These are phyloP conservation scores for Drosophila pseudotalamancana DNA, from an alignment of 2,888 invertebrate genomes.

Conservation along the genomic window DNA sequence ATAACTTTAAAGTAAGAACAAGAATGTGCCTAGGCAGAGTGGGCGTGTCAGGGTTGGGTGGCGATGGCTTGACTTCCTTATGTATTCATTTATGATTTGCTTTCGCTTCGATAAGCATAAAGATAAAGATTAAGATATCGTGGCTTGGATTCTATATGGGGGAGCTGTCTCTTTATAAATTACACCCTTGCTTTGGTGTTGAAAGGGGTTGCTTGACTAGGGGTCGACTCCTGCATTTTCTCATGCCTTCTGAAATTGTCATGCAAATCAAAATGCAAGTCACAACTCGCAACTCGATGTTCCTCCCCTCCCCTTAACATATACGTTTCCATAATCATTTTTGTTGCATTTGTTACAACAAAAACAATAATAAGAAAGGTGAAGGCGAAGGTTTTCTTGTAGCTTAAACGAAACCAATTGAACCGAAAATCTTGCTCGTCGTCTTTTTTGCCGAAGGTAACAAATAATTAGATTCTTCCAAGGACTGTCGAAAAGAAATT, in stretches of 20 bases:
- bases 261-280: slow-evolving; percentile 74
- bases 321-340: slow-evolving; percentile 70
- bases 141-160: slow-evolving; percentile 33
- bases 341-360: slow-evolving; percentile 31
- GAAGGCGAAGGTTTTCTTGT: slow-evolving; percentile 30
- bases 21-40: neutral
- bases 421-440: slow-evolving; percentile 76
- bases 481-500: slow-evolving; percentile 31
- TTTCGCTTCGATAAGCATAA: slow-evolving; percentile 58
- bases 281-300: slow-evolving; percentile 10
- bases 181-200: neutral
- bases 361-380: slow-evolving; percentile 8
- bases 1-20: too few relatives aligned
- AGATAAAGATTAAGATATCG: slow-evolving; percentile 61
- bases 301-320: slow-evolving; percentile 36
- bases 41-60: neutral
- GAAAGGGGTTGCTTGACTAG: slow-evolving; percentile 47
- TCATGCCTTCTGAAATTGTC: slow-evolving; percentile 67
- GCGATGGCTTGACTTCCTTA: slow-evolving; percentile 54
- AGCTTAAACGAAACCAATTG: slow-evolving; percentile 74
- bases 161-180: slow-evolving; percentile 48
- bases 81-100: slow-evolving; percentile 69
- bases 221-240: slow-evolving; percentile 61
- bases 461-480: slow-evolving; percentile 52
- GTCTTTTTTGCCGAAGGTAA: slow-evolving; percentile 47